Evolutionary conservation across 2,797 vertebrate species (phyloP).

Genomic region (Schizopygopsis malacanthus): DNA sequence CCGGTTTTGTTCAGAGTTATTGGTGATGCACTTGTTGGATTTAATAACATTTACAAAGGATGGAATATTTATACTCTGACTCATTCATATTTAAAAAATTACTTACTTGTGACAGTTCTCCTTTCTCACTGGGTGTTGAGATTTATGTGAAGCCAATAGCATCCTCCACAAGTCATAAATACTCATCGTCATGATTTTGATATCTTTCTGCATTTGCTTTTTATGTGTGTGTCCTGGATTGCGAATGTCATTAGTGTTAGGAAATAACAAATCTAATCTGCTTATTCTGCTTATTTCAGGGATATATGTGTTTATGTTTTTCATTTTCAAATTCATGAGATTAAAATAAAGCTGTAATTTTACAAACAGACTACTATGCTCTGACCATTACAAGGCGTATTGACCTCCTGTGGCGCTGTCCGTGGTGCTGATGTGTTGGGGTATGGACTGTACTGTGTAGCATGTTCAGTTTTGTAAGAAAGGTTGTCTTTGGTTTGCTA

Average conservation of each 20-base stretch:
- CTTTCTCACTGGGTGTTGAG: too few relatives aligned
- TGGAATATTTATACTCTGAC: not conserved
- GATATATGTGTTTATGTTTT: not conserved
- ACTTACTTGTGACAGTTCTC: not conserved
- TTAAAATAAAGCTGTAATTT: not conserved
- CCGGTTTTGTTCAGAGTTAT: not conserved
- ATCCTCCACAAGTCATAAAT: not conserved
- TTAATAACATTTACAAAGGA: not conserved
- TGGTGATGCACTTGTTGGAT: not conserved
- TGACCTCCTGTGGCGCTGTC: not conserved
- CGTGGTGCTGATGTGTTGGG: conserved; percentile 9
- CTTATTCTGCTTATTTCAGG: not conserved
- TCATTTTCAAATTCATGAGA: not conserved
- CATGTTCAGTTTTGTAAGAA: not conserved
- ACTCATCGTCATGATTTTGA: not conserved
- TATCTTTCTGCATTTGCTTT: not conserved
- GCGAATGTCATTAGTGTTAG: not conserved
- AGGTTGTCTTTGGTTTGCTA: not conserved
- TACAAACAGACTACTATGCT: too few relatives aligned
- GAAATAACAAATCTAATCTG: not conserved
- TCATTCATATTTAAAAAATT: not conserved
- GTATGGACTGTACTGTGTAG: not conserved
- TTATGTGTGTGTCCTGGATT: not conserved
- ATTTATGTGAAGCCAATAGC: not conserved
- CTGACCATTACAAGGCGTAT: too few relatives aligned